Evolutionary conservation across 64 coral and sea anemone genomes (phyloP).

Genomic region (Actinia equina): DNA sequence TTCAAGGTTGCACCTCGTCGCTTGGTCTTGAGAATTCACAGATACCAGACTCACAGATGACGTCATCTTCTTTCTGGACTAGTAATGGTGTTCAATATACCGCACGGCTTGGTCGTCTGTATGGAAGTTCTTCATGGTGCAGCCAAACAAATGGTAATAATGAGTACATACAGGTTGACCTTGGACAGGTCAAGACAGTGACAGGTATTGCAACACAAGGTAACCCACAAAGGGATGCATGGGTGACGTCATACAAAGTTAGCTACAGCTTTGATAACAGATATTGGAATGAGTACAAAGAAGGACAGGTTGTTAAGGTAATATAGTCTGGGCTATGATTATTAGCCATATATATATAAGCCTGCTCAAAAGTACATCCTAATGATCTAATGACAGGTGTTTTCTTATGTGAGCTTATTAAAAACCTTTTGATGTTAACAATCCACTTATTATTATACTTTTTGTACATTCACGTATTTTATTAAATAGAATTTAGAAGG

Average conservation of each 20-base stretch:
- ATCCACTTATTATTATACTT: too few species aligned
- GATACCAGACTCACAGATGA: neutral
- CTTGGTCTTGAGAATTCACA: too few species aligned
- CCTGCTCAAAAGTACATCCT: too few species aligned
- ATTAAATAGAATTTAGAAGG: neutral
- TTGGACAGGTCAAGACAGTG: neutral
- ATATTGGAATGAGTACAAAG: neutral
- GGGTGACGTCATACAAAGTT: neutral
- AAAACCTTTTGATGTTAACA: too few species aligned
- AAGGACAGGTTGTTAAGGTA: neutral
- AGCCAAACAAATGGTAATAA: neutral
- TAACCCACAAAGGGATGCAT: neutral
- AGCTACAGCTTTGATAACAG: neutral
- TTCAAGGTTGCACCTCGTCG: too few species aligned
- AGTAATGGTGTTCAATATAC: neutral
- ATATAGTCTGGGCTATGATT: neutral
- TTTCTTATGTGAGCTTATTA: too few species aligned
- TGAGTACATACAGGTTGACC: constrained; percentile 1
- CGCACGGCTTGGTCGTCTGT: neutral
- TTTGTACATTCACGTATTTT: neutral
- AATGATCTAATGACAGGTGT: too few species aligned
- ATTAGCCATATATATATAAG: neutral
- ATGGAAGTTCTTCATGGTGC: neutral
- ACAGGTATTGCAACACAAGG: neutral
- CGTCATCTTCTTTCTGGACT: neutral